Percentiles rank a stretch among this genome's conserved stretches.
Evolutionary conservation across 1,140 invertebrate genomes (phyloP).

Genomic region (Teleogryllus occipitalis): DNA sequence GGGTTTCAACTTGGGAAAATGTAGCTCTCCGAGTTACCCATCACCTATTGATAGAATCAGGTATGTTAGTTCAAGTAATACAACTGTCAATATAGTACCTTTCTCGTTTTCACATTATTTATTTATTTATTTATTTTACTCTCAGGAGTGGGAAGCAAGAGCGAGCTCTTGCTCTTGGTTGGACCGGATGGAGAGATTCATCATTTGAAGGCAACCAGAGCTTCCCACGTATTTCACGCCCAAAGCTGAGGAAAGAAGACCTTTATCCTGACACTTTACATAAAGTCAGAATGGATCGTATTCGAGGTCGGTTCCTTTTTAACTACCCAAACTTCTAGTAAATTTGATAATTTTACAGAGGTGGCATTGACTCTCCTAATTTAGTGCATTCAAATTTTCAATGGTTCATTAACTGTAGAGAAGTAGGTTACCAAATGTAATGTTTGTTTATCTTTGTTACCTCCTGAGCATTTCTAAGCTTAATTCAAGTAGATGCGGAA

Average conservation of each 20-base stretch:
- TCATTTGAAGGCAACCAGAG: conserved; percentile 15
- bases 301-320: background rate
- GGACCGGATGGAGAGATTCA: conserved; percentile 15
- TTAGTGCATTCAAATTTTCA: no score
- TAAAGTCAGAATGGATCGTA: conserved; percentile 10
- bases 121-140: background rate
- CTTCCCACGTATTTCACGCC: conserved; percentile 9
- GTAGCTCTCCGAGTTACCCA: conserved; percentile 10
- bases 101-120: background rate
- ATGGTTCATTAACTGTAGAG: no score
- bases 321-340: no score
- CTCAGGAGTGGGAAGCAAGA: conserved; percentile 6
- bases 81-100: background rate
- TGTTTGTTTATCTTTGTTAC: background rate
- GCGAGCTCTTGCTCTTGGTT: conserved; percentile 13
- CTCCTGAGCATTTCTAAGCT: background rate
- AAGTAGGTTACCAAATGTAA: no score
- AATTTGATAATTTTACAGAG: no score
- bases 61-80: background rate
- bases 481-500: background rate
- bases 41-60: conserved; percentile 14
- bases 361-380: no score
- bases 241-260: conserved; percentile 12
- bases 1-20: background rate
- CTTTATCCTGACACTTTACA: conserved; percentile 4